Evolutionary conservation across 2,888 invertebrate species (phyloP).

Genomic region (Philonicus albiceps): DNA sequence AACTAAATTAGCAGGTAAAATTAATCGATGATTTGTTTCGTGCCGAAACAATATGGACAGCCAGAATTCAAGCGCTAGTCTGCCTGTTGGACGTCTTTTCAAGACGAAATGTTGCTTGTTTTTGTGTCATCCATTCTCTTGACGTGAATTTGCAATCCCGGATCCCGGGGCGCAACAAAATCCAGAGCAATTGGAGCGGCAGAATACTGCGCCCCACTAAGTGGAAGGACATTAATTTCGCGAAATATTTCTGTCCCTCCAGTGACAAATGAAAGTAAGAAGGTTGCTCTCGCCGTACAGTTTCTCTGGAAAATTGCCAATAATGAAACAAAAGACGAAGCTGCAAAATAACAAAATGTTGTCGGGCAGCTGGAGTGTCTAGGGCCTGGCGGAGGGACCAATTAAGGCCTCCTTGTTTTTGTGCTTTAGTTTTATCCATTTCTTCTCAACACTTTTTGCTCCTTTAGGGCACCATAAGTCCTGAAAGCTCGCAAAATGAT

Average conservation of each 20-base stretch:
- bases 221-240: not conserved
- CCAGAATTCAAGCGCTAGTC: not conserved
- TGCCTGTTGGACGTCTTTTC: not conserved
- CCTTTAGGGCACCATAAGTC: not conserved
- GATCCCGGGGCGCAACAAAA: not conserved
- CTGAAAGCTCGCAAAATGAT: not conserved
- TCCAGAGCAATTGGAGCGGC: not conserved
- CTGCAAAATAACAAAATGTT: not conserved
- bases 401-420: not conserved
- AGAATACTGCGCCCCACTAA: not conserved
- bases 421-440: not conserved
- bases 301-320: not conserved
- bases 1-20: no score
- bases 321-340: not conserved
- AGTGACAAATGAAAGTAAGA: not conserved
- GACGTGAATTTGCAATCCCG: not conserved
- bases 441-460: not conserved
- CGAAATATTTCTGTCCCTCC: not conserved
- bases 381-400: not conserved
- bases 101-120: not conserved
- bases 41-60: no score
- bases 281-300: not conserved
- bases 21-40: no score
- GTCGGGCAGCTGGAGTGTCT: not conserved
- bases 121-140: not conserved